A percentile compares a stretch with the other conserved stretches of the same genome.
Evolutionary conservation across 2,888 invertebrate species (phyloP).

Genomic region (Andrena bicolor): DNA sequence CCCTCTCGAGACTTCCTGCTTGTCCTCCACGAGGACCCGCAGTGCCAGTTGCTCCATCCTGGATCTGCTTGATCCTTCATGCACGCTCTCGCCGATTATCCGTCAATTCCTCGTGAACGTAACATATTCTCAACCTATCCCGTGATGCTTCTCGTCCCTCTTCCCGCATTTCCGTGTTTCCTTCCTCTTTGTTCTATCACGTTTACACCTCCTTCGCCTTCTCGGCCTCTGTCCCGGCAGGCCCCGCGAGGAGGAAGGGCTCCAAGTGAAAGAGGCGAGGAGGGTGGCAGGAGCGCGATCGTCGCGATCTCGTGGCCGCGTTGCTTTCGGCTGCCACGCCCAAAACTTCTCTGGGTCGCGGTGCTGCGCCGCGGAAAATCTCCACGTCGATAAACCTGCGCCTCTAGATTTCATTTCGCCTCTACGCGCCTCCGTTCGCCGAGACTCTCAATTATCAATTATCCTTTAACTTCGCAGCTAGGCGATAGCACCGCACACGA

Average conservation of each 20-base stretch:
- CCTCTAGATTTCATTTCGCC: slow-evolving; percentile 5
- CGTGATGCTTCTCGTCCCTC: background rate
- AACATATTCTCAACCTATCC: slow-evolving; percentile 36
- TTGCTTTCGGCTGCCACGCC: slow-evolving; percentile 71
- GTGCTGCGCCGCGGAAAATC: slow-evolving; percentile 54
- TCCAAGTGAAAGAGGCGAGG: slow-evolving; percentile 46
- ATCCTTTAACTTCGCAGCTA: background rate
- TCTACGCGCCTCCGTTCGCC: background rate
- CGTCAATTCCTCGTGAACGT: slow-evolving; percentile 54
- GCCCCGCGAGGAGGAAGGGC: slow-evolving; percentile 12
- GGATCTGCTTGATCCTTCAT: slow-evolving; percentile 67
- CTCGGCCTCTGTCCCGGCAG: background rate
- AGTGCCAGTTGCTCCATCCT: slow-evolving; percentile 71
- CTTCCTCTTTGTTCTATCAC: slow-evolving; percentile 14
- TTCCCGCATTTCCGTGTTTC: slow-evolving; percentile 5
- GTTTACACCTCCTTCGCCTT: background rate
- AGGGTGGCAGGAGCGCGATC: slow-evolving; percentile 29
- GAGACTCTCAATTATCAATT: background rate
- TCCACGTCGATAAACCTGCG: slow-evolving; percentile 7
- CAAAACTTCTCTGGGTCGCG: slow-evolving; percentile 56
- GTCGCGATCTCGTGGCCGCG: slow-evolving; percentile 61
- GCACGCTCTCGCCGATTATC: slow-evolving; percentile 58
- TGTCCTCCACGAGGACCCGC: slow-evolving; percentile 72
- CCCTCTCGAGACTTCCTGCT: slow-evolving; percentile 76
- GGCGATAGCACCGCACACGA: no score